These are phyloP conservation scores for Sympetrum striolatum DNA, from an alignment of 2,888 invertebrate species.

Conservation along the genomic window DNA sequence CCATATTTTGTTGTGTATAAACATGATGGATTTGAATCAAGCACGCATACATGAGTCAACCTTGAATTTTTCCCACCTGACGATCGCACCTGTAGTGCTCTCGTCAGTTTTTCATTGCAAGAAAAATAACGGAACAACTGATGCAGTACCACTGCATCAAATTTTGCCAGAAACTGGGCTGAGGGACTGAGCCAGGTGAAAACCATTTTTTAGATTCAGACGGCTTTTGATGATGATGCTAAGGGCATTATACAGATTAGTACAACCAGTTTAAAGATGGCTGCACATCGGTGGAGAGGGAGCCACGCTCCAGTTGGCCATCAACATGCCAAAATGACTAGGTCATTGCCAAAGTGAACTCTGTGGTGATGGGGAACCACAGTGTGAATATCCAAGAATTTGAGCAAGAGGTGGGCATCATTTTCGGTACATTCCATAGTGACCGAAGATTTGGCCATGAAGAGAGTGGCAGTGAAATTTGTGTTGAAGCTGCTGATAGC, in stretches of 20 bases:
- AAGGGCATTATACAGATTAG: conserved; percentile 50
- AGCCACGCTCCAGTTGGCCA: conserved; percentile 48
- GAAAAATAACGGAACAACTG: too few relatives aligned
- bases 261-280: conserved; percentile 50
- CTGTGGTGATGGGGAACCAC: too few relatives aligned
- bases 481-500: conserved; percentile 48
- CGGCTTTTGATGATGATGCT: conserved; percentile 47
- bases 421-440: conserved; percentile 47
- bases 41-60: background rate
- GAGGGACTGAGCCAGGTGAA: background rate
- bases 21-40: background rate
- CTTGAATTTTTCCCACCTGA: background rate
- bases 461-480: conserved; percentile 47
- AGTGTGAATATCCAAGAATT: background rate
- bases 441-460: conserved; percentile 47
- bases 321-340: background rate
- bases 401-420: background rate
- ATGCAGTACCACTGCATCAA: too few relatives aligned
- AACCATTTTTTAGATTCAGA: conserved; percentile 46
- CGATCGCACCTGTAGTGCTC: background rate
- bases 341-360: too few relatives aligned
- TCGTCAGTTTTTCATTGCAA: too few relatives aligned
- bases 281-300: conserved; percentile 50
- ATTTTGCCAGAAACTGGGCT: background rate
- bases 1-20: too few relatives aligned